These are phyloP conservation scores for Phasia obesa DNA, from an alignment of 2,888 invertebrate species.

Conservation along the genomic window DNA sequence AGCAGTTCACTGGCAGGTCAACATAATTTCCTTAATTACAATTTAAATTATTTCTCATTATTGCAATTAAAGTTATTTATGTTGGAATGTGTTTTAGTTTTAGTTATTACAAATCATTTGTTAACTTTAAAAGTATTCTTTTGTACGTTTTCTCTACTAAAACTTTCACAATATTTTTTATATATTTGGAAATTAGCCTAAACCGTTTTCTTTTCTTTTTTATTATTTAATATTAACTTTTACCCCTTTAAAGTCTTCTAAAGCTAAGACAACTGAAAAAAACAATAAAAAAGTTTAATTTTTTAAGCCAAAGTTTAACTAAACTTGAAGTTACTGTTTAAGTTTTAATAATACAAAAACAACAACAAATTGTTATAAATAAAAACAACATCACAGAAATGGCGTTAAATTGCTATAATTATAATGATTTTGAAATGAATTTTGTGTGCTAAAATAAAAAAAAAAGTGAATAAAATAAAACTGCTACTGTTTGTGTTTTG, in stretches of 20 bases:
- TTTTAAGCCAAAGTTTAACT: conserved; percentile 53
- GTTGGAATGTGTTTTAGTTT: not conserved
- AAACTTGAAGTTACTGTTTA: conserved; percentile 54
- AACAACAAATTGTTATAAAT: conserved; percentile 15
- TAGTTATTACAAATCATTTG: not conserved
- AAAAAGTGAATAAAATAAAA: conserved; percentile 43
- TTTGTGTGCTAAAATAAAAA: conserved; percentile 40
- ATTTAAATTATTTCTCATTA: not conserved
- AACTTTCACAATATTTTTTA: conserved; percentile 58
- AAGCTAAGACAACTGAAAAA: conserved; percentile 21
- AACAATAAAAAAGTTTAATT: conserved; percentile 43
- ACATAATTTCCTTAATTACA: too few relatives aligned
- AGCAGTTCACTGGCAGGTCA: too few relatives aligned
- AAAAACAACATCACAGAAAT: conserved; percentile 46
- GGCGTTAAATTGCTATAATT: conserved; percentile 71
- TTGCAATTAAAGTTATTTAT: not conserved
- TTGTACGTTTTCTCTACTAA: too few relatives aligned
- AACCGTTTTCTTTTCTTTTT: conserved; percentile 59
- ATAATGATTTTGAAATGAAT: conserved; percentile 58
- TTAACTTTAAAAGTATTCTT: too few relatives aligned
- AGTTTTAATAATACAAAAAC: conserved; percentile 10
- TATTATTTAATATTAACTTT: conserved; percentile 55
- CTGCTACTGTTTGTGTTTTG: conserved; percentile 68
- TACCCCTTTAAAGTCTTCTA: conserved; percentile 39
- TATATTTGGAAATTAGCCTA: conserved; percentile 23